Evolutionary conservation across 2,888 invertebrate species (phyloP), one percentile per base, ranked within the genome.

Genomic region (Pammene aurita): DNA sequence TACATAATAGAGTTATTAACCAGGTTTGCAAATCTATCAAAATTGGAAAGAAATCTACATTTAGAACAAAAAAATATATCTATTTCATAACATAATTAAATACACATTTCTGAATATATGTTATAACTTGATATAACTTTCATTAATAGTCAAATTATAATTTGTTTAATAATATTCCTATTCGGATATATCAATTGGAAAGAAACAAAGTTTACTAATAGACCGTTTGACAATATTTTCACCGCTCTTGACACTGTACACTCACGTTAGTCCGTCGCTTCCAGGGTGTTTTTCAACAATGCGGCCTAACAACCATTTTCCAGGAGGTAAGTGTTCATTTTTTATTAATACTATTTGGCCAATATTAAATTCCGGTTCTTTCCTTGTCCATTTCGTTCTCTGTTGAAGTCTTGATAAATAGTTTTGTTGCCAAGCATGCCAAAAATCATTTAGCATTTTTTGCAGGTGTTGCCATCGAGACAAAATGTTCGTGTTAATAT

Each of bases 181-280:
- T 50, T 48, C 26, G 34, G 38, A 41, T 4, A 41, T 41, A 5
- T 61, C 48, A 38, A 61, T 16, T 2, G 61, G 61, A 38, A 50
- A 61, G 10, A 35, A 50, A 41, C 63, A 64, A 34, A 64, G 44
- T 54, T 64, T 64, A 13, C 34, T 55, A 34, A 64, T n/a, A 14
- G 63, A 55, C 13, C 63, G 42, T 55, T 55, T 64, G 0, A 42
- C 42, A n/a, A 63, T 26, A 54, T 16, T 52, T 9, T 54, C 26
- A n/a, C 63, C 44, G 14, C 44, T 55, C 13, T 64, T 64, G 14
- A 64, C 63, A 42, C 63, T 64, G 44, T 64, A 64, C 16, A 64
- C 55, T 35, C 55, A 18, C 13, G 63, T 55, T 34, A 64, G 26
- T 5, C 55, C 54, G 9, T 64, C 63, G 0, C 26, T 18, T 11